phyloP scores from a whole-genome alignment of 2,113 vertebrate genomes.

The Gorsachius goisagi region DNA sequence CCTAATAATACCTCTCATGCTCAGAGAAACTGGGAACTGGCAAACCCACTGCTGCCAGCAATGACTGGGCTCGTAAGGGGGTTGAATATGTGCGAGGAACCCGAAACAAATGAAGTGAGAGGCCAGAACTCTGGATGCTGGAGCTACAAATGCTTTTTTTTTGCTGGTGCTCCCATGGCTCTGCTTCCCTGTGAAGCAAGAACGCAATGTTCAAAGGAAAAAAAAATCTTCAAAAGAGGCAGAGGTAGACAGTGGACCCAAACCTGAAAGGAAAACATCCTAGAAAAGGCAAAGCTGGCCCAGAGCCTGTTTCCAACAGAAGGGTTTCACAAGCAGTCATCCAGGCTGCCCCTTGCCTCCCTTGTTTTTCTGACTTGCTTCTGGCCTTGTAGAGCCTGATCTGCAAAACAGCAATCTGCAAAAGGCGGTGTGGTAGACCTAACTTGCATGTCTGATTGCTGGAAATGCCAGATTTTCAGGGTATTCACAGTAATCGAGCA shows the following conservation, averaged over 20 bases:
- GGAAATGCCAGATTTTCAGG: slow-evolving; percentile 19
- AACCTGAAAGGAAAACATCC: slow-evolving; percentile 15
- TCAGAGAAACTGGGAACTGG: slow-evolving; percentile 3
- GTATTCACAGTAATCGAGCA: not conserved
- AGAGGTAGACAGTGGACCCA: slow-evolving; percentile 15
- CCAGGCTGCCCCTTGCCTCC: slow-evolving; percentile 4
- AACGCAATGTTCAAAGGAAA: not conserved
- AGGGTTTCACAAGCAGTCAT: slow-evolving; percentile 30
- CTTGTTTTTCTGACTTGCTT: slow-evolving; percentile 42
- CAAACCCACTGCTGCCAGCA: not conserved
- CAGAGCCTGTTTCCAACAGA: slow-evolving; percentile 8
- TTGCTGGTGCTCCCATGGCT: not conserved
- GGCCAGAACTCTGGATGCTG: not conserved
- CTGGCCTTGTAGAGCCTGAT: not conserved
- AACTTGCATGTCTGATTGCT: not conserved
- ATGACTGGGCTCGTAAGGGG: not conserved
- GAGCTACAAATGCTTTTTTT: not conserved
- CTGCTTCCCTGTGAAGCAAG: not conserved
- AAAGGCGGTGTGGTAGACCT: not conserved
- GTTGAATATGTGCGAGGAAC: not conserved
- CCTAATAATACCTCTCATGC: slow-evolving; percentile 1
- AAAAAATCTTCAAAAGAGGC: slow-evolving; percentile 12
- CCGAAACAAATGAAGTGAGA: not conserved
- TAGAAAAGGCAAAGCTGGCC: slow-evolving; percentile 25
- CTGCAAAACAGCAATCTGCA: slow-evolving; percentile 14